These are phyloP conservation scores for Rhizoglyphus robini DNA, from an alignment of 1,140 invertebrate species.

Conservation along the genomic window DNA sequence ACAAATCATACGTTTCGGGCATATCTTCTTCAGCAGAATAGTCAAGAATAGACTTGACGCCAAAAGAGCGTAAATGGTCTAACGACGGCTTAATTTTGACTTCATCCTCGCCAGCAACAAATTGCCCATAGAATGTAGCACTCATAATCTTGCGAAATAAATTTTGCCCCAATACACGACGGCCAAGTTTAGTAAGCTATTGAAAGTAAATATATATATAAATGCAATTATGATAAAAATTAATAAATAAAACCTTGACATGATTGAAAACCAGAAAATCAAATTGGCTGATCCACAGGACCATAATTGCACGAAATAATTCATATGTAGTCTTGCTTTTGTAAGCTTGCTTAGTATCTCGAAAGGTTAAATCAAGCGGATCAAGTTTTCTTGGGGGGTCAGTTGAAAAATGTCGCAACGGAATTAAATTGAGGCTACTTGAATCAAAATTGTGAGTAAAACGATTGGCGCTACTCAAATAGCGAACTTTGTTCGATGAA, in stretches of 20 bases:
- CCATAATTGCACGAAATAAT: slow-evolving; percentile 74
- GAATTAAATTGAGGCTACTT: background rate
- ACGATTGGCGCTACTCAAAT: background rate
- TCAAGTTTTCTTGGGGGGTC: slow-evolving; percentile 35
- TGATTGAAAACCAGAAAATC: slow-evolving; percentile 86
- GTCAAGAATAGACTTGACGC: slow-evolving; percentile 95
- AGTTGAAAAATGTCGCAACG: background rate
- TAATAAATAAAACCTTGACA: slow-evolving; percentile 66
- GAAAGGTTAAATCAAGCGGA: slow-evolving; percentile 68
- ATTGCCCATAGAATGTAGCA: slow-evolving; percentile 92
- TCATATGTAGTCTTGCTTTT: slow-evolving; percentile 85
- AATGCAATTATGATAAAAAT: background rate
- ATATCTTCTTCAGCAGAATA: slow-evolving; percentile 97
- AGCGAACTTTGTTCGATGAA: background rate
- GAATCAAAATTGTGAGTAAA: background rate
- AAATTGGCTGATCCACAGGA: slow-evolving; percentile 82
- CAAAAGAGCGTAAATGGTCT: slow-evolving; percentile 65
- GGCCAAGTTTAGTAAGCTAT: slow-evolving; percentile 73
- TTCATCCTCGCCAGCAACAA: slow-evolving; percentile 89
- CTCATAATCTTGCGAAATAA: slow-evolving; percentile 82
- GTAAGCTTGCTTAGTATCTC: slow-evolving; percentile 52
- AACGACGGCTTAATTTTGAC: slow-evolving; percentile 63
- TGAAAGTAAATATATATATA: background rate
- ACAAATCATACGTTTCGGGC: slow-evolving; percentile 76
- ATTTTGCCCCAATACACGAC: slow-evolving; percentile 62